Percentiles rank a stretch among this genome's conserved stretches.
Evolutionary conservation across 2,888 invertebrate genomes (phyloP).

Genomic region (Cheiracanthium punctorium): DNA sequence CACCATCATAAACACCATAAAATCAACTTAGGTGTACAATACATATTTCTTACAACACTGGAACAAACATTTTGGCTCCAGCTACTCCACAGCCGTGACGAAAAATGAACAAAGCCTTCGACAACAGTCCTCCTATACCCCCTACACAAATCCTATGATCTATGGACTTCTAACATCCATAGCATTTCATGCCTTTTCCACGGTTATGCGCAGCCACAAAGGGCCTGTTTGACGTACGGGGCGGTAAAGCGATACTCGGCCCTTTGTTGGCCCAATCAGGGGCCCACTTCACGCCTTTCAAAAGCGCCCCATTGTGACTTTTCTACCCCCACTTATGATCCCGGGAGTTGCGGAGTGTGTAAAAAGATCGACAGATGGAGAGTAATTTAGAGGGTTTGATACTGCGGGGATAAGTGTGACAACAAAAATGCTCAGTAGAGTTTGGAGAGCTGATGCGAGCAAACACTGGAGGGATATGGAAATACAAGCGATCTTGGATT

Average conservation of each 20-base stretch:
- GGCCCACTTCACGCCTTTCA: conserved; percentile 67
- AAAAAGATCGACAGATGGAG: conserved; percentile 65
- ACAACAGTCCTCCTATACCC: background rate
- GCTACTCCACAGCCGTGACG: background rate
- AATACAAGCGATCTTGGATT: background rate
- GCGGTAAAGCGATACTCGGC: conserved; percentile 57
- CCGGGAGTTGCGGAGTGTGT: conserved; percentile 22
- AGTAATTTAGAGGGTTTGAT: conserved; percentile 51
- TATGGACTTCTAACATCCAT: conserved; percentile 28
- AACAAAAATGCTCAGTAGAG: background rate
- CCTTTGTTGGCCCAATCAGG: conserved; percentile 60
- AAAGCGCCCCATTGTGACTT: conserved; percentile 39
- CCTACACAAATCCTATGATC: background rate
- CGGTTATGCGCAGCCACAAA: conserved; percentile 39
- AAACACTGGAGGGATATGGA: conserved; percentile 36
- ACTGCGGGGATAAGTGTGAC: background rate
- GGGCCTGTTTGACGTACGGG: conserved; percentile 31
- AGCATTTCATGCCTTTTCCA: conserved; percentile 61
- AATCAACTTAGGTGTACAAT: background rate
- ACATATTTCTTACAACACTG: background rate
- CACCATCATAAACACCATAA: conserved; percentile 3
- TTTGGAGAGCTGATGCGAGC: background rate
- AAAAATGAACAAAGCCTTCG: conserved; percentile 11
- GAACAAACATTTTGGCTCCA: background rate
- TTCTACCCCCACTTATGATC: background rate